A percentile compares a stretch with the other conserved stretches of the same genome.
These are phyloP conservation scores for Chamaedrilus cognettii DNA, from an alignment of 2,888 invertebrate species.

Conservation along the genomic window DNA sequence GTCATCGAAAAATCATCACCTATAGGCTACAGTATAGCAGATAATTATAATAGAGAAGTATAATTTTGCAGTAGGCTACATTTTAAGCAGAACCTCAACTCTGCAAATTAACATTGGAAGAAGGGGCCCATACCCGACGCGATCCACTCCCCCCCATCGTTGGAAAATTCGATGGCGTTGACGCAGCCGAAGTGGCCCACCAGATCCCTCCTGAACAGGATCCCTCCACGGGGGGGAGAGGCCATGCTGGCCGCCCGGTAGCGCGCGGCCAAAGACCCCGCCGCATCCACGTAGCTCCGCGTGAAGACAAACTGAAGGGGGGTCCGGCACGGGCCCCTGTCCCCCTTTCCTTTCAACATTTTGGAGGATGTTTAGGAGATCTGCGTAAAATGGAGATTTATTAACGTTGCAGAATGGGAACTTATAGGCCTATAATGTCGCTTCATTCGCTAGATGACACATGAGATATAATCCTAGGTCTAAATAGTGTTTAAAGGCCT, in stretches of 20 bases:
- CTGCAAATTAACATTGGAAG: too few species aligned
- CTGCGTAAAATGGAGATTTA: too few species aligned
- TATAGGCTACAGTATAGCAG: too few species aligned
- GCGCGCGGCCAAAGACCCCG: not conserved
- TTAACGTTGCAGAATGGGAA: not conserved
- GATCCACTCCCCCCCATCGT: conserved; percentile 77
- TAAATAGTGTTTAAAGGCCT: too few species aligned
- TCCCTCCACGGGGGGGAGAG: not conserved
- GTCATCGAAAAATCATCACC: too few species aligned
- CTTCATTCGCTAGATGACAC: not conserved
- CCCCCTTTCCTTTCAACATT: too few species aligned
- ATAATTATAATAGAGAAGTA: not conserved
- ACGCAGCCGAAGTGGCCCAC: conserved; percentile 93
- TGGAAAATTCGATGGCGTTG: conserved; percentile 93
- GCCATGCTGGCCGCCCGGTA: not conserved
- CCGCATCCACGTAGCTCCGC: not conserved
- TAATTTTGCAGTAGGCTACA: not conserved
- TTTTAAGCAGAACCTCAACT: not conserved
- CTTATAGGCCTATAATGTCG: not conserved
- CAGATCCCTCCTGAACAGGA: conserved; percentile 77
- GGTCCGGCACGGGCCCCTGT: not conserved
- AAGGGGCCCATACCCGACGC: conserved; percentile 82
- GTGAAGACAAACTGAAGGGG: not conserved
- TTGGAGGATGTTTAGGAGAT: not conserved
- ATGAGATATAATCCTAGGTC: too few species aligned